Conservation (phyloP, 37 sponge, comb jelly and placozoan genomes). For the Bolinopsis microptera region DNA sequence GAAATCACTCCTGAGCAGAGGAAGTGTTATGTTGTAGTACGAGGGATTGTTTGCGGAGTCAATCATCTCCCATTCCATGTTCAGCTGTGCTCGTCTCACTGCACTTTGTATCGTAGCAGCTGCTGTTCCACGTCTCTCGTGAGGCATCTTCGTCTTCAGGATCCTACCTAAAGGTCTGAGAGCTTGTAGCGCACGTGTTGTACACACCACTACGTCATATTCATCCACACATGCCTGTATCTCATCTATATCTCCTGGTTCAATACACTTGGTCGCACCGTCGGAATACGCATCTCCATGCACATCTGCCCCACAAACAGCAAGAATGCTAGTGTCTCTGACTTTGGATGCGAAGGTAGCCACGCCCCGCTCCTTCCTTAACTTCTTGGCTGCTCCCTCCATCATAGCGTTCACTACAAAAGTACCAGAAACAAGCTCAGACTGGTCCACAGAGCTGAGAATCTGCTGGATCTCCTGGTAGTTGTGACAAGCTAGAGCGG, state of each 20-base stretch:
- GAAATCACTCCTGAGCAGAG: background rate
- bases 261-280: conserved; percentile 12
- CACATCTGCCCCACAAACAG: conserved; percentile 17
- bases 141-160: conserved; percentile 45
- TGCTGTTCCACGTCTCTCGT: conserved; percentile 24
- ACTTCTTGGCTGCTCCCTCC: background rate
- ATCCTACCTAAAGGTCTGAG: conserved; percentile 7
- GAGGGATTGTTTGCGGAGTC: conserved; percentile 12
- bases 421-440: background rate
- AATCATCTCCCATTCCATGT: conserved; percentile 36
- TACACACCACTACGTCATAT: conserved; percentile 25
- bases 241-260: background rate
- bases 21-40: conserved; percentile 4
- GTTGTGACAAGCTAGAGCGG: background rate
- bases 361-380: conserved; percentile 33
- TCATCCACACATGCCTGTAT: background rate
- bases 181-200: background rate
- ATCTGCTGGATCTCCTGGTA: background rate
- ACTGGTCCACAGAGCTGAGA: background rate
- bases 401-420: conserved; percentile 17
- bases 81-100: background rate
- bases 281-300: background rate
- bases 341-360: background rate
- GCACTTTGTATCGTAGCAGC: background rate
- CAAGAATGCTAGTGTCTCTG: background rate